Evolutionary conservation across 2,113 vertebrate species (phyloP).

Genomic region (Chelonoidis abingdonii): DNA sequence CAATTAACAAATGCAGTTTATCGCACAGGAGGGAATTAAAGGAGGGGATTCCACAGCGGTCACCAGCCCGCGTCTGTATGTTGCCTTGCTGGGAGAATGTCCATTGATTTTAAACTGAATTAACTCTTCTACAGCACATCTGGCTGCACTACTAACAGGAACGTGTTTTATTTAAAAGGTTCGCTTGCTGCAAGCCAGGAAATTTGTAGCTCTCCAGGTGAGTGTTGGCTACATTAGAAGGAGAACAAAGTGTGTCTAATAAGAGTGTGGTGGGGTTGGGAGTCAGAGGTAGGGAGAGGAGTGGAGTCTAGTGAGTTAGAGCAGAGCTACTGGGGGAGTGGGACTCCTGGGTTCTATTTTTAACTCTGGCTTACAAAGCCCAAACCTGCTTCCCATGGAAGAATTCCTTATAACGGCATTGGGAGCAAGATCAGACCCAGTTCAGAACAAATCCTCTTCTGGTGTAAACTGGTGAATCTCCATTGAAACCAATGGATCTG

Average conservation of each 20-base stretch:
- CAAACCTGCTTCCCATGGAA: not conserved
- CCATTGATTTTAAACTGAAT: not conserved
- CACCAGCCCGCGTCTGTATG: not conserved
- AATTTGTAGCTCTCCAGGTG: not conserved
- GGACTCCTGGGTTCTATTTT: not conserved
- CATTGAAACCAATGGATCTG: too few relatives aligned
- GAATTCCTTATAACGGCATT: too few relatives aligned
- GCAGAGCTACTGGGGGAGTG: too few relatives aligned
- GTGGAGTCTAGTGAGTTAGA: not conserved
- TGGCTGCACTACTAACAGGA: not conserved
- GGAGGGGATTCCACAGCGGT: not conserved
- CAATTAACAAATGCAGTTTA: not conserved
- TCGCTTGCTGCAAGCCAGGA: not conserved
- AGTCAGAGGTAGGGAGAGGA: not conserved
- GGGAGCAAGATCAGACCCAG: too few relatives aligned
- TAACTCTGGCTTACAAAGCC: not conserved
- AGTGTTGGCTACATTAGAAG: not conserved
- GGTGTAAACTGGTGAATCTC: too few relatives aligned
- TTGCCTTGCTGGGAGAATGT: not conserved
- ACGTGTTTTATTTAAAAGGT: not conserved
- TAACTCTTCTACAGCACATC: not conserved
- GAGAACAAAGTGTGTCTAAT: not conserved
- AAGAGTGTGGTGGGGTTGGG: not conserved
- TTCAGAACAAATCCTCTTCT: too few relatives aligned
- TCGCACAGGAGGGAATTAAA: not conserved